Percentiles rank a stretch among this genome's conserved stretches.
Evolutionary conservation across 2,113 vertebrate genomes (phyloP).

Genomic region (Pavo muticus): DNA sequence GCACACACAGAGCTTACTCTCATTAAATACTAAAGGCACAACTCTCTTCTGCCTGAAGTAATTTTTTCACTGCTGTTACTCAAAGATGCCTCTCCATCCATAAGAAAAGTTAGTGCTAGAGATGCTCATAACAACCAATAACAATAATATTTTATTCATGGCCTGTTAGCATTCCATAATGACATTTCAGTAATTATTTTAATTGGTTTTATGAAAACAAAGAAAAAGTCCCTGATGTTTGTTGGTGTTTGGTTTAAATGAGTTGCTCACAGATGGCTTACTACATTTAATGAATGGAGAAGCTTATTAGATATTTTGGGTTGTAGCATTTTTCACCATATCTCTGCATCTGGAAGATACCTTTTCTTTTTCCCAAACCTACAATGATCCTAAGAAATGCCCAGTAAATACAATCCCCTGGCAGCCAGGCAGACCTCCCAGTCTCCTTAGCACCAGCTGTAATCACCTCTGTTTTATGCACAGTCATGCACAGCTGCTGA

Average conservation of each 20-base stretch:
- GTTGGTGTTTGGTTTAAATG: slow-evolving; percentile 29
- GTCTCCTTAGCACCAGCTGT: background rate
- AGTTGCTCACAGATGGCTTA: background rate
- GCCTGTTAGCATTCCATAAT: slow-evolving; percentile 11
- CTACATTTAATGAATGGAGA: background rate
- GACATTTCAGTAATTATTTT: slow-evolving; percentile 29
- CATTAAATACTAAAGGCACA: background rate
- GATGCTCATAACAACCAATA: background rate
- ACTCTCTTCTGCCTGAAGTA: background rate
- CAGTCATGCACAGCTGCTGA: background rate
- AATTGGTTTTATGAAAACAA: slow-evolving; percentile 46
- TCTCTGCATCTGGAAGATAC: background rate
- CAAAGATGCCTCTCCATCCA: background rate
- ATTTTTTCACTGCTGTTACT: background rate
- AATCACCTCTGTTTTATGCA: background rate
- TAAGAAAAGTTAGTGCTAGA: background rate
- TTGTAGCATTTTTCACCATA: background rate
- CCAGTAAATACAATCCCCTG: background rate
- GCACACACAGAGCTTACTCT: background rate
- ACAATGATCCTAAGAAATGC: background rate
- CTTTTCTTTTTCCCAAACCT: background rate
- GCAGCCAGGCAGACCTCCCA: background rate
- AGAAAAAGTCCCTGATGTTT: slow-evolving; percentile 12
- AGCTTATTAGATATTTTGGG: background rate
- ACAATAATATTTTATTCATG: background rate